phyloP scores from a whole-genome alignment of 2,888 invertebrate species.

The Cheilosia vernalis region DNA sequence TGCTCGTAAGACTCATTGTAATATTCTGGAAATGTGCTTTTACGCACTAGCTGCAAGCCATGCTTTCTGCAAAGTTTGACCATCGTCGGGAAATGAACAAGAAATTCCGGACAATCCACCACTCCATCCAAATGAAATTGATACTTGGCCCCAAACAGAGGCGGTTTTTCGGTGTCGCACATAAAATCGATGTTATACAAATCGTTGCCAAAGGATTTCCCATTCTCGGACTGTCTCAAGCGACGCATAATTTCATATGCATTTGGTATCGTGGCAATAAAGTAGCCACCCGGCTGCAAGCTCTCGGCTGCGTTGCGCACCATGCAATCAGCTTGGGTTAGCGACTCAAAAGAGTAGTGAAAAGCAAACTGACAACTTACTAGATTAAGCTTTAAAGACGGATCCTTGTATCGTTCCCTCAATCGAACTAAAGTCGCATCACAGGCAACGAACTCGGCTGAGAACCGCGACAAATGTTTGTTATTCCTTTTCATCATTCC shows the following conservation, averaged over 20 bases:
- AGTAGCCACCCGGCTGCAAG: conserved; percentile 94
- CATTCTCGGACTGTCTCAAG: conserved; percentile 84
- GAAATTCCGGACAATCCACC: conserved; percentile 99
- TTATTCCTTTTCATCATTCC: conserved; percentile 85
- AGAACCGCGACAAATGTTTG: conserved; percentile 85
- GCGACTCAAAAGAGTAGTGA: conserved; percentile 97
- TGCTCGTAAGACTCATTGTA: conserved; percentile 83
- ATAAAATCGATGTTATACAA: conserved; percentile 90
- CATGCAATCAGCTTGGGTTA: conserved; percentile 95
- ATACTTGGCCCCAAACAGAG: conserved; percentile 97
- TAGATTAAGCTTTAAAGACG: conserved; percentile 91
- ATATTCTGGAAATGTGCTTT: conserved; percentile 91
- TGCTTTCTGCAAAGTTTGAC: conserved; percentile 89
- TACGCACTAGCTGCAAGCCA: conserved; percentile 88
- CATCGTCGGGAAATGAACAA: conserved; percentile 96
- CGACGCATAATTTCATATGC: conserved; percentile 94
- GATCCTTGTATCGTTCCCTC: conserved; percentile 90
- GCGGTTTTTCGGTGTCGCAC: conserved; percentile 87
- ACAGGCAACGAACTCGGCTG: conserved; percentile 95
- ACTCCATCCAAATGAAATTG: conserved; percentile 97
- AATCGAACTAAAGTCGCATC: conserved; percentile 94
- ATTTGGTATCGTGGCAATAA: conserved; percentile 98
- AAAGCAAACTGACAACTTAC: conserved; percentile 99
- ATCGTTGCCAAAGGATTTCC: conserved; percentile 89
- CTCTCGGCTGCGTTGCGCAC: conserved; percentile 95